Evolutionary conservation across 2,113 vertebrate genomes (phyloP).

Genomic region (Panurus biarmicus): DNA sequence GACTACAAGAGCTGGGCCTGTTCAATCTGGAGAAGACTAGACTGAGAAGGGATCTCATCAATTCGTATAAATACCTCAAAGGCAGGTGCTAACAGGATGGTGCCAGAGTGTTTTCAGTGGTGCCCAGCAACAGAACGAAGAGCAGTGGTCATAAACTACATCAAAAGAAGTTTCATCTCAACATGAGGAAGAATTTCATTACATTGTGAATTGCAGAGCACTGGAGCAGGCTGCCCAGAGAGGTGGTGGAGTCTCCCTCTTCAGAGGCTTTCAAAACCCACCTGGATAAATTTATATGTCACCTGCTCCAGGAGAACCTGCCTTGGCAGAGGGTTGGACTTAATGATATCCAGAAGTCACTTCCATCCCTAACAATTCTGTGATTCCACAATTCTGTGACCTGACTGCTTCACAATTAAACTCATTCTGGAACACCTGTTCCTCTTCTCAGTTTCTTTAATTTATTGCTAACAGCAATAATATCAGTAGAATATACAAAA

Average conservation of each 20-base stretch:
- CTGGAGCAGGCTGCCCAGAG: background rate
- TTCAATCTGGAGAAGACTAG: background rate
- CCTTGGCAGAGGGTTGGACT: background rate
- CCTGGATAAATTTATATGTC: background rate
- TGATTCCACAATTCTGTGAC: background rate
- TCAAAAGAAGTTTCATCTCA: background rate
- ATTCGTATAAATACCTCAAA: background rate
- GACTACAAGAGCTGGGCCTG: background rate
- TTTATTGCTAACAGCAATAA: background rate
- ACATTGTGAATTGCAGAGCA: fast-evolving
- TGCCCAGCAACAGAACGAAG: fast-evolving
- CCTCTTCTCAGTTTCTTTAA: background rate
- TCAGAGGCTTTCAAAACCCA: background rate
- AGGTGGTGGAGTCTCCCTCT: background rate
- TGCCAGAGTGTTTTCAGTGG: background rate
- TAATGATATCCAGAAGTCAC: background rate
- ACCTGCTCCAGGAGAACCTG: background rate
- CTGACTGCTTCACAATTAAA: background rate
- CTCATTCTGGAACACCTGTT: background rate
- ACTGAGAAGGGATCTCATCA: background rate
- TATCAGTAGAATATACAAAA: background rate
- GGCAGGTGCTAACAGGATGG: background rate
- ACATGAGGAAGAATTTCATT: background rate
- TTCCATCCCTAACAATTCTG: background rate
- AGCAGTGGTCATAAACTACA: background rate